A percentile compares a stretch with the other conserved stretches of the same genome.
Evolutionary conservation across 2,113 vertebrate species (phyloP).

Genomic region (Chionodraco myersi): DNA sequence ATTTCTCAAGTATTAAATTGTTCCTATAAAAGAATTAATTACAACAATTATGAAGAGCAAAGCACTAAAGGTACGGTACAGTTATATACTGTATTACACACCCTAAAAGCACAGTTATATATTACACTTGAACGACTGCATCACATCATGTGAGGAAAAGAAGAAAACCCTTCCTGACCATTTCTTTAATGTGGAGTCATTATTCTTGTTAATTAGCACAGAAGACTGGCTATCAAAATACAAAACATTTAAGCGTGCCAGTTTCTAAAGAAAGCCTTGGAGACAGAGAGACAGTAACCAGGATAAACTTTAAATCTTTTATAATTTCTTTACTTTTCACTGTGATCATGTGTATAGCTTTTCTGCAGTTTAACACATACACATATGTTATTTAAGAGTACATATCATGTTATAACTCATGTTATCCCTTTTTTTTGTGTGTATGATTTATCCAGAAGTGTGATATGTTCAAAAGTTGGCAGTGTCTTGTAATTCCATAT

Average conservation of each 20-base stretch:
- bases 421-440: not conserved
- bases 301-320: not conserved
- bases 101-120: not conserved
- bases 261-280: not conserved
- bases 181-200: not conserved
- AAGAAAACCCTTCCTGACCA: no score
- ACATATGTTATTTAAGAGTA: not conserved
- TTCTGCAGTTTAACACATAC: not conserved
- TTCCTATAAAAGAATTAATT: not conserved
- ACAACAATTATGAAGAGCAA: not conserved
- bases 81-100: no score
- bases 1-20: not conserved
- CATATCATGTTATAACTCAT: not conserved
- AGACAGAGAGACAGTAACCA: not conserved
- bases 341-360: not conserved
- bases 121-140: no score
- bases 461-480: not conserved
- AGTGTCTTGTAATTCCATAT: not conserved
- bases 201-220: slow-evolving; percentile 14
- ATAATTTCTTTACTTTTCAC: not conserved
- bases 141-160: not conserved
- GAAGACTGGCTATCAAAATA: not conserved
- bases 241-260: not conserved
- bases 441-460: not conserved
- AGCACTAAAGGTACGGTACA: not conserved